Evolutionary conservation across 2,113 vertebrate genomes (phyloP).

Genomic region (Pongo pygmaeus): DNA sequence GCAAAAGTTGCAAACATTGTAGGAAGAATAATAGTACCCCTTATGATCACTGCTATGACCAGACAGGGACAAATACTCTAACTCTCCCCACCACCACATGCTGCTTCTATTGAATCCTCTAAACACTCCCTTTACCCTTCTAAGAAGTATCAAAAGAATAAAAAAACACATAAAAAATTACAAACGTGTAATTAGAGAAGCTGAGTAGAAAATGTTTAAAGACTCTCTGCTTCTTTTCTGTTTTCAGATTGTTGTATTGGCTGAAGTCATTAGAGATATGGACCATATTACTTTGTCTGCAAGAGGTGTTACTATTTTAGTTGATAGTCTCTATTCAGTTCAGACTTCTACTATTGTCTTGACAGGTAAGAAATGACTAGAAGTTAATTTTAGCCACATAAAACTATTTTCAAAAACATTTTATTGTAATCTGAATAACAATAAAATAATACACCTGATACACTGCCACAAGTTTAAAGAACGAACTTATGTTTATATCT

Average conservation of each 20-base stretch:
- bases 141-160: not conserved
- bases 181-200: not conserved
- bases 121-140: not conserved
- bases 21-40: not conserved
- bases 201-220: not conserved
- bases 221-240: not conserved
- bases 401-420: not conserved
- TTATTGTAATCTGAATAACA: not conserved
- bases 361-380: constrained; percentile 78
- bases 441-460: not conserved
- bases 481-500: not conserved
- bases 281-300: constrained; percentile 85
- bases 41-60: not conserved
- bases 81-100: not conserved
- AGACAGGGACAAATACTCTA: not conserved
- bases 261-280: constrained; percentile 83
- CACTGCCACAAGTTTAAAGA: not conserved
- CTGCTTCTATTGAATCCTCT: not conserved
- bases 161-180: not conserved
- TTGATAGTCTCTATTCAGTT: constrained; percentile 80
- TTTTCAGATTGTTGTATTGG: constrained; percentile 85
- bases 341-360: constrained; percentile 76
- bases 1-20: not conserved
- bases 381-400: not conserved
- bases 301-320: constrained; percentile 84